Conservation (phyloP, 2,797 vertebrate species). For the Mareca penelope region DNA sequence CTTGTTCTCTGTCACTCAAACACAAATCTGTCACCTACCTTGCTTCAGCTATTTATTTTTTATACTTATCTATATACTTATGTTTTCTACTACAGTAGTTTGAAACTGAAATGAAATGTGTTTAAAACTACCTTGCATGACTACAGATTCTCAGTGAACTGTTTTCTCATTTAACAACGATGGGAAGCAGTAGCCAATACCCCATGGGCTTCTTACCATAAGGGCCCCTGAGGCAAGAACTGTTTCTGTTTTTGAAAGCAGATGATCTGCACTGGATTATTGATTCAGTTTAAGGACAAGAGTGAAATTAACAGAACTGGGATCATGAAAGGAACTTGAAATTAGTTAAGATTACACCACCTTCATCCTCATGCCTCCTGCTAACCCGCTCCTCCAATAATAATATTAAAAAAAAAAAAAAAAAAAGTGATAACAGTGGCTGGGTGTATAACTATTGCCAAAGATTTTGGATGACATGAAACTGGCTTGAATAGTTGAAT, state of each 20-base stretch:
- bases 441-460: background rate
- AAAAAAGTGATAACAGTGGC: too few relatives aligned
- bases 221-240: slow-evolving; percentile 53
- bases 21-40: background rate
- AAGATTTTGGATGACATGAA: background rate
- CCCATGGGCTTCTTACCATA: background rate
- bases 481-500: background rate
- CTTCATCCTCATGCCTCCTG: background rate
- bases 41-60: background rate
- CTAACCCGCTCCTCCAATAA: too few relatives aligned
- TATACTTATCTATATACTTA: background rate
- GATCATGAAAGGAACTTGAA: background rate
- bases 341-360: background rate
- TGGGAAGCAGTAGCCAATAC: background rate
- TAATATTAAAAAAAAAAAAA: too few relatives aligned
- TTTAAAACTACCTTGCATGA: background rate
- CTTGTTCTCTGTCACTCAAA: slow-evolving; percentile 6
- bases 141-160: background rate
- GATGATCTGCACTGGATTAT: background rate
- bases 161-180: background rate
- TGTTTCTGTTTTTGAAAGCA: background rate
- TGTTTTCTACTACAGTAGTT: background rate
- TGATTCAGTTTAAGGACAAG: slow-evolving; percentile 3
- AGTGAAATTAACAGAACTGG: background rate
- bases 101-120: slow-evolving; percentile 4